Conservation (phyloP, 2,888 invertebrate genomes). For the Rhimphoctona megacephalus region DNA sequence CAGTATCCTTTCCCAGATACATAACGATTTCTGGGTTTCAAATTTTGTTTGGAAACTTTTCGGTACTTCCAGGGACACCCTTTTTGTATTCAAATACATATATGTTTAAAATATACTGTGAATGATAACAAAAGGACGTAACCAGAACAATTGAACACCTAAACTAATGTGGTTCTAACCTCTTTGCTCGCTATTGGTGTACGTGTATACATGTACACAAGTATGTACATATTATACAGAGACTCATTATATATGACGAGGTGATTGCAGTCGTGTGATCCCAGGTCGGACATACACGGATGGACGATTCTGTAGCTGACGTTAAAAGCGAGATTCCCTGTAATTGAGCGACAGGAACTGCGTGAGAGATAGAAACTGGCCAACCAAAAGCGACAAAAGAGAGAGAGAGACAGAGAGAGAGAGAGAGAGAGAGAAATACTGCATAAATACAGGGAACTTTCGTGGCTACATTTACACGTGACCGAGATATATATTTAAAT, state of each 20-base stretch:
- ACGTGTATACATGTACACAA: not conserved
- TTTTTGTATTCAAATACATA: too few relatives aligned
- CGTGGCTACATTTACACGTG: slow-evolving; percentile 60
- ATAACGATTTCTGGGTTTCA: too few relatives aligned
- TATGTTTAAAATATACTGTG: not conserved
- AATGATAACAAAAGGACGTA: slow-evolving; percentile 4
- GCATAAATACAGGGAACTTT: slow-evolving; percentile 72
- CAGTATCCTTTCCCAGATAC: not conserved
- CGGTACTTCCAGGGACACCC: not conserved
- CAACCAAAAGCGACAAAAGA: slow-evolving; percentile 19
- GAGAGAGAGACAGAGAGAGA: slow-evolving; percentile 41
- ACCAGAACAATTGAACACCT: slow-evolving; percentile 11
- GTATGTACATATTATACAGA: not conserved
- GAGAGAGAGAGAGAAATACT: slow-evolving; percentile 36
- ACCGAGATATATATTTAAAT: slow-evolving; percentile 17
- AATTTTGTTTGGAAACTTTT: too few relatives aligned
- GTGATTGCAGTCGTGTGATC: slow-evolving; percentile 18
- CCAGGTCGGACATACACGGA: slow-evolving; percentile 32
- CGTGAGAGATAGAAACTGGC: slow-evolving; percentile 6
- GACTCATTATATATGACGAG: not conserved
- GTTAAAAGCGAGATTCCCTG: slow-evolving; percentile 66
- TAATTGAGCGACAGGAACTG: slow-evolving; percentile 63
- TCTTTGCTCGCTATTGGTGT: not conserved
- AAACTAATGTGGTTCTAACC: not conserved
- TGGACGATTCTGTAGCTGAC: slow-evolving; percentile 15